Evolutionary conservation across 2,888 invertebrate species (phyloP), one percentile per base, ranked within the genome.

Genomic region (Sicus ferrugineus): DNA sequence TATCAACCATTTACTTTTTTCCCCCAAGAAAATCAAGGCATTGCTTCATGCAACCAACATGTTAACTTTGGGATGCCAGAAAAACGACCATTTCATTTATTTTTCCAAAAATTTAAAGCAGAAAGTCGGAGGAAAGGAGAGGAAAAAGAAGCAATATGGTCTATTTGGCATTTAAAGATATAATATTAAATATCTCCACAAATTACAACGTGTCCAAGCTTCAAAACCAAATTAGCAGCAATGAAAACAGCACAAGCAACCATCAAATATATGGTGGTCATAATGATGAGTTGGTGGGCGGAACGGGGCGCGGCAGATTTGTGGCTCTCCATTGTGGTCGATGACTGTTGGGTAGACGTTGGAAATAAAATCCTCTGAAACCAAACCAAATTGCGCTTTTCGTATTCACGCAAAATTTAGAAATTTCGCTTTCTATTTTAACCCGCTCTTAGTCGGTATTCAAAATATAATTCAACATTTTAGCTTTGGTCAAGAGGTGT

Each of bases 151-250:
- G 16, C 28, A 19, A 26, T 16, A 52, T 65, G 34, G n/a, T 54
- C 38, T 54, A 65, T 65, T 54, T 54, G 19, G 38, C 31, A 65
- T 65, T 65, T 34, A 26, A 54, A 54, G 54, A 65, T 52, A 52
- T 65, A 21, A 54, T 54, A 65, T 65, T 65, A 65, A 65, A 65
- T 54, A 26, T 28, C 30, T 65, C 28, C 65, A 14, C 19, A 52
- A 54, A 65, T 65, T 65, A 48, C 38, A 64, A 31, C 23, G 30
- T 54, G 42, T 54, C 9, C 21, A 52, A 52, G 21, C 50, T 14
- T 50, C 64, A 52, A 26, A 28, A 42, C 42, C 61, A 38, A 14
- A 23, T 16, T 34, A 7, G 34, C 7, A 34, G 7, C 34, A 34
- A 34, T 14, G 9, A 26, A 38, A 61, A 23, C 61, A 26, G 14